phyloP scores from a whole-genome alignment of 1,140 invertebrate species.

The Oreohelix idahoensis region DNA sequence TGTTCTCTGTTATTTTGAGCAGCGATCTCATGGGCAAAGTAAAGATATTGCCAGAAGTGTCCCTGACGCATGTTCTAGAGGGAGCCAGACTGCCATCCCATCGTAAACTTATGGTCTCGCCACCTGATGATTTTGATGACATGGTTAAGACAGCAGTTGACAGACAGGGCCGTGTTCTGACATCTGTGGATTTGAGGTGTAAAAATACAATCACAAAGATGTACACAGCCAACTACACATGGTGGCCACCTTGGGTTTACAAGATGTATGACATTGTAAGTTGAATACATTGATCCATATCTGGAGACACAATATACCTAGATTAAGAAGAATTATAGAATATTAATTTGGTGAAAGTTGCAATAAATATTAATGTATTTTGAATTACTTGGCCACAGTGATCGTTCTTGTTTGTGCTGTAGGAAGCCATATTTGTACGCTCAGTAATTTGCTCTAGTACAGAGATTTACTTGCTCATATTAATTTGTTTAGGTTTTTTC shows the following conservation, averaged over 20 bases:
- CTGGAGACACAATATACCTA: not conserved
- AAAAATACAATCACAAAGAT: conserved; percentile 8
- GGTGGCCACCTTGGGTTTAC: conserved; percentile 79
- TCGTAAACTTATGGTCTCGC: conserved; percentile 54
- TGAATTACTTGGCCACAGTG: no score
- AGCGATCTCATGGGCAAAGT: conserved; percentile 77
- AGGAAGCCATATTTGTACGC: no score
- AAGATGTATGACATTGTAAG: conserved; percentile 79
- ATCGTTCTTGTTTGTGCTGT: no score
- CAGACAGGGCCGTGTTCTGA: conserved; percentile 57
- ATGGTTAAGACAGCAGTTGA: conserved; percentile 63
- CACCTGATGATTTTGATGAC: conserved; percentile 52
- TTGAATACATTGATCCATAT: conserved; percentile 30
- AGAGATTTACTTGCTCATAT: no score
- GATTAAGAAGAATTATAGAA: no score
- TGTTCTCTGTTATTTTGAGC: conserved; percentile 20
- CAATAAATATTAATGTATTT: no score
- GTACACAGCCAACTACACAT: conserved; percentile 69
- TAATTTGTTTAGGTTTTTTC: no score
- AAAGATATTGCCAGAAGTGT: conserved; percentile 80
- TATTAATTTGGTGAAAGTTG: no score
- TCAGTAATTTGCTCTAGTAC: no score
- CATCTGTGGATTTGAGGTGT: conserved; percentile 53
- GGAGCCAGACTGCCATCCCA: conserved; percentile 72
- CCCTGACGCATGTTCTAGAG: conserved; percentile 74